These are phyloP conservation scores for Leptatherina wallacei DNA, from an alignment of 2,797 vertebrate genomes.

Conservation along the genomic window DNA sequence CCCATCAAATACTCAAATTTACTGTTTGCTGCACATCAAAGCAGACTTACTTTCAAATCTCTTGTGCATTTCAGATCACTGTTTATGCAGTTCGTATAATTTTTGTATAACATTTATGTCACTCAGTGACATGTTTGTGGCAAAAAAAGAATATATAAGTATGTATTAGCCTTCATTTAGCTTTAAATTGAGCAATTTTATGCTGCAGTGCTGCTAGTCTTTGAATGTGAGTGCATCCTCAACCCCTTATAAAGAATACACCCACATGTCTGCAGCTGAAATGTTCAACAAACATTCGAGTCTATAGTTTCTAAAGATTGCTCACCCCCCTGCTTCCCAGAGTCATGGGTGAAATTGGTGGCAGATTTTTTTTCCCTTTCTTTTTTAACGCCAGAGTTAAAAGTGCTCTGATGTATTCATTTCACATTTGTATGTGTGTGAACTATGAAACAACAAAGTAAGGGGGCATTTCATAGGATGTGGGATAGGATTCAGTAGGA, in stretches of 20 bases:
- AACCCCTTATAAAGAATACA: slow-evolving; percentile 5
- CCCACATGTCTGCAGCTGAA: slow-evolving; percentile 12
- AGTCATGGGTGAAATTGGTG: background rate
- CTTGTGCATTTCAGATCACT: background rate
- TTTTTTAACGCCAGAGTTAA: background rate
- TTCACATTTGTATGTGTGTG: slow-evolving; percentile 14
- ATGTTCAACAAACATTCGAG: background rate
- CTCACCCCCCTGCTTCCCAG: background rate
- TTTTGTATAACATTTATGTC: background rate
- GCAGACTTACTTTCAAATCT: background rate
- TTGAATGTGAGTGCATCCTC: background rate
- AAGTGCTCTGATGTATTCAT: background rate
- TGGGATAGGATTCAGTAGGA: background rate
- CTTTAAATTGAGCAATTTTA: background rate
- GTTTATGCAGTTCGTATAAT: background rate
- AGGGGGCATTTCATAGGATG: slow-evolving; percentile 3
- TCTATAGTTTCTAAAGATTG: background rate
- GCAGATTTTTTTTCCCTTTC: background rate
- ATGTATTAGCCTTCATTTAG: background rate
- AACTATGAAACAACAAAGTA: background rate
- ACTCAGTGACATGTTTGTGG: background rate
- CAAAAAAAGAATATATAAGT: background rate
- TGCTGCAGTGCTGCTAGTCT: background rate
- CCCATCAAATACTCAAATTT: background rate
- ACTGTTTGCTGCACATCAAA: background rate